Percentiles rank a stretch among this genome's conserved stretches.
phyloP scores from a whole-genome alignment of 2,113 vertebrate species.

The Anthoscopus minutus region DNA sequence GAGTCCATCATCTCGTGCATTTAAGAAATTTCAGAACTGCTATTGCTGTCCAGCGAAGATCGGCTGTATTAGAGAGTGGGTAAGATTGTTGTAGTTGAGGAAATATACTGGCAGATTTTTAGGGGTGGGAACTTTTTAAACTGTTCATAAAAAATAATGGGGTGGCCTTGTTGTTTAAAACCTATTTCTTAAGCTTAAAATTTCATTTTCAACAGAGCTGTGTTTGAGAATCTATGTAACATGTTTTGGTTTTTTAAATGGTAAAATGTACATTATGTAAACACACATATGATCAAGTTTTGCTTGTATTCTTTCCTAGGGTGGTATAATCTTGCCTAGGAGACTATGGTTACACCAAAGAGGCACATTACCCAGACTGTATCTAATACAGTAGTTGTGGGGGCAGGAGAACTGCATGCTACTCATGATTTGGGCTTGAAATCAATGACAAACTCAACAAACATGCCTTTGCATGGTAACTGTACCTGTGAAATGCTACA shows the following conservation, averaged over 20 bases:
- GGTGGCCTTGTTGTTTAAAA: constrained; percentile 72
- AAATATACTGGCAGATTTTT: constrained; percentile 68
- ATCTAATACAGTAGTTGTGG: constrained; percentile 50
- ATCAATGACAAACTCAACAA: constrained; percentile 53
- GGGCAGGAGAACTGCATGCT: constrained; percentile 71
- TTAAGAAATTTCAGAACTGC: constrained; percentile 43
- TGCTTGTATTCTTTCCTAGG: constrained; percentile 56
- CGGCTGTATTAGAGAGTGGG: constrained; percentile 16
- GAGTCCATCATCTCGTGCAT: background rate
- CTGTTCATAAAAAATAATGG: constrained; percentile 63
- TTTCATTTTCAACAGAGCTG: constrained; percentile 68
- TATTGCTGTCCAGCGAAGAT: background rate
- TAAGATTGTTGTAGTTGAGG: constrained; percentile 38
- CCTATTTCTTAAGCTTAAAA: constrained; percentile 70
- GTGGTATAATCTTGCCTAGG: constrained; percentile 64
- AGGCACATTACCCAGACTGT: constrained; percentile 67
- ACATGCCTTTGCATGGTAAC: constrained; percentile 74
- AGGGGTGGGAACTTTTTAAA: constrained; percentile 76
- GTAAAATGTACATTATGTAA: constrained; percentile 66
- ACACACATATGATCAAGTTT: constrained; percentile 51
- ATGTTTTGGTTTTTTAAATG: constrained; percentile 62
- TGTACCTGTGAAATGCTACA: constrained; percentile 55
- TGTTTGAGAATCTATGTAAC: constrained; percentile 69
- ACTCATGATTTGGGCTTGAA: constrained; percentile 51
- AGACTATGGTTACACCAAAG: constrained; percentile 57